A percentile compares a stretch with the other conserved stretches of the same genome.
Conservation (phyloP, 2,797 vertebrate genomes). For the Mus spretus region DNA sequence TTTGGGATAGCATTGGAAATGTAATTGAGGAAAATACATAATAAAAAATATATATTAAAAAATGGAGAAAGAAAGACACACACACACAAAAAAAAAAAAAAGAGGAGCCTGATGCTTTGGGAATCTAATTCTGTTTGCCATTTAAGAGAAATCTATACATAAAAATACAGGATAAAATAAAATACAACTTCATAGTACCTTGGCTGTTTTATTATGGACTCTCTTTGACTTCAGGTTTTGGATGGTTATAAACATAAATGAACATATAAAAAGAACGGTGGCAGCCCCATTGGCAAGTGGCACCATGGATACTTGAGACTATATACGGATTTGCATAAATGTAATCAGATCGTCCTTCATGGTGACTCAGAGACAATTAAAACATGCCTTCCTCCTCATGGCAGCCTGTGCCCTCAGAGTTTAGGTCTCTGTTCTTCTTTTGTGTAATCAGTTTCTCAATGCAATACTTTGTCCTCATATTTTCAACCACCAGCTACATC, state of each 20-base stretch:
- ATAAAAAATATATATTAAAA: too few relatives aligned
- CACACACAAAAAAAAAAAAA: too few relatives aligned
- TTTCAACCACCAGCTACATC: background rate
- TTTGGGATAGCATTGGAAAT: too few relatives aligned
- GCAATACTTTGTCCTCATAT: background rate
- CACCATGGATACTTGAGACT: background rate
- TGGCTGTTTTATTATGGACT: background rate
- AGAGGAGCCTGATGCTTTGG: background rate
- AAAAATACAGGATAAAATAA: constrained; percentile 8
- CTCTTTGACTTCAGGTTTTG: background rate
- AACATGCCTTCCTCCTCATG: background rate
- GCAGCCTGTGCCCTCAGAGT: background rate
- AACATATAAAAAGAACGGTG: background rate
- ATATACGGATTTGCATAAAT: constrained; percentile 11
- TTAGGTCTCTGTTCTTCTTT: background rate
- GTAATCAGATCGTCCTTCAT: background rate
- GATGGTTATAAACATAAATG: background rate
- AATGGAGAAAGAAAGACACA: too few relatives aligned
- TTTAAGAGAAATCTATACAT: background rate
- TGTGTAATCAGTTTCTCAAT: background rate
- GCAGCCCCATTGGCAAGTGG: background rate
- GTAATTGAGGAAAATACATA: too few relatives aligned
- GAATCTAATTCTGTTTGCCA: background rate
- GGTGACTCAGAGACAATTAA: constrained; percentile 24
- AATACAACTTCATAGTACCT: background rate